Conservation (phyloP, 2,113 vertebrate species). For the Sterna hirundo region DNA sequence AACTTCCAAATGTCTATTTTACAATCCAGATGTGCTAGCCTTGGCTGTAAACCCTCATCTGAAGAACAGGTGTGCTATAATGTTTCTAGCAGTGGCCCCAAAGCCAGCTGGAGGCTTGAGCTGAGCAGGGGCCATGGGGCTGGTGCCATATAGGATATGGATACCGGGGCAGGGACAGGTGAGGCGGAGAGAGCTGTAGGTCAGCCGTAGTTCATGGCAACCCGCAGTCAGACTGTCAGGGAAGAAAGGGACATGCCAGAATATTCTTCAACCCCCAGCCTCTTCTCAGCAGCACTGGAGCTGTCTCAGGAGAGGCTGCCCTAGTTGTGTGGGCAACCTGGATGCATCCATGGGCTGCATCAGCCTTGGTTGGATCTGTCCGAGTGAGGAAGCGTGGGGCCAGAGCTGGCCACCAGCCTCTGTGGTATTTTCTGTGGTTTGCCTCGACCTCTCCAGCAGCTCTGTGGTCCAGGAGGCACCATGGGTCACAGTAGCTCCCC, state of each 20-base stretch:
- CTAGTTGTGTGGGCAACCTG: neutral
- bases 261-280: neutral
- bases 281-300: neutral
- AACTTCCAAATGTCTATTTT: constrained; percentile 71
- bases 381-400: neutral
- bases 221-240: neutral
- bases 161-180: constrained; percentile 19
- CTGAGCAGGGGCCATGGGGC: constrained; percentile 51
- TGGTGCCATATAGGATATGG: constrained; percentile 51
- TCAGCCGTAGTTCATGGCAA: constrained; percentile 32
- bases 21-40: constrained; percentile 75
- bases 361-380: neutral
- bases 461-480: neutral
- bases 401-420: neutral
- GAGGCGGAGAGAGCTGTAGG: neutral
- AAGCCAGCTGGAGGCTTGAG: constrained; percentile 69
- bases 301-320: neutral
- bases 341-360: neutral
- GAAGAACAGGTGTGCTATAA: constrained; percentile 79
- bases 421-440: neutral
- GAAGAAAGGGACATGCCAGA: neutral
- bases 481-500: neutral
- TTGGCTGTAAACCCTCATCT: constrained; percentile 72
- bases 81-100: constrained; percentile 68
- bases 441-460: neutral